Evolutionary conservation across 2,113 vertebrate genomes (phyloP).

Genomic region (Laticauda colubrina): DNA sequence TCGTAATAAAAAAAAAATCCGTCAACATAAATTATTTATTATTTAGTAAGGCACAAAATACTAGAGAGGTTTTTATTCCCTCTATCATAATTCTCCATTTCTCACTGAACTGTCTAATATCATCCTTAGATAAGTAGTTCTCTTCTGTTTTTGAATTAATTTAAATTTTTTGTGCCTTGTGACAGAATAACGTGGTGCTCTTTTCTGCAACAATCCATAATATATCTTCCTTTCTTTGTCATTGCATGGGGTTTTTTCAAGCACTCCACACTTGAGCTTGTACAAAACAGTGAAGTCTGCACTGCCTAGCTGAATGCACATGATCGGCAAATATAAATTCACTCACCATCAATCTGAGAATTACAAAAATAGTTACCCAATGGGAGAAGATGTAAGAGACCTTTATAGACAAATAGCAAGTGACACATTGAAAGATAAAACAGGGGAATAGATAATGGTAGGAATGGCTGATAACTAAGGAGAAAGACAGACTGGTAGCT

Average conservation of each 20-base stretch:
- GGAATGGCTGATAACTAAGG: not conserved
- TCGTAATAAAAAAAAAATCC: conserved; percentile 19
- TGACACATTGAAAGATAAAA: not conserved
- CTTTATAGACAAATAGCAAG: not conserved
- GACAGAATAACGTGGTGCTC: not conserved
- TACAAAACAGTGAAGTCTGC: not conserved
- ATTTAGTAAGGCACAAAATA: not conserved
- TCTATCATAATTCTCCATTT: not conserved
- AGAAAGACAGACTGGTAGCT: not conserved
- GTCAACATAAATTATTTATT: conserved; percentile 33
- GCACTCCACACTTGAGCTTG: not conserved
- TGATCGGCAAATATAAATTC: not conserved
- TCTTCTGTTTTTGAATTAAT: not conserved
- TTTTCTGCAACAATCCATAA: not conserved
- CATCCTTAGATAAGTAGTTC: not conserved
- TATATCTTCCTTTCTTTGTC: not conserved
- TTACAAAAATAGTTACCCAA: not conserved
- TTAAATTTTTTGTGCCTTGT: not conserved
- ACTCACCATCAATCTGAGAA: not conserved
- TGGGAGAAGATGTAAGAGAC: not conserved
- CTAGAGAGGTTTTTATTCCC: not conserved
- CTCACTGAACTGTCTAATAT: not conserved
- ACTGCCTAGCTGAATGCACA: not conserved
- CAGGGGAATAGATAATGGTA: not conserved
- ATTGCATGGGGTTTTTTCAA: not conserved